Conservation (phyloP, 2,797 vertebrate species). For the Epinephelus coioides region DNA sequence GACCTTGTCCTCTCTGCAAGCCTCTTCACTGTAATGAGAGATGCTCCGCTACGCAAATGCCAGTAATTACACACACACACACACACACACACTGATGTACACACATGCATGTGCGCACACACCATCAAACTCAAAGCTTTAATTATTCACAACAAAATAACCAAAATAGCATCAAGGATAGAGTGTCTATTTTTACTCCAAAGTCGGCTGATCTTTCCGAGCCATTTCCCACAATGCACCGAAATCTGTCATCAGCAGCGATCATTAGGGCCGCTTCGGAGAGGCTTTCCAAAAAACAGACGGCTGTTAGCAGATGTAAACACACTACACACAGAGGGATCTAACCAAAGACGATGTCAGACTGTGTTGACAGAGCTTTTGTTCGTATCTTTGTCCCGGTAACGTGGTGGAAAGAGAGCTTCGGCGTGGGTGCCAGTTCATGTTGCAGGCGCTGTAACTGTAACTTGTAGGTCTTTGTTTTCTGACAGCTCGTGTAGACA, state of each 20-base stretch:
- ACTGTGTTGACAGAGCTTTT: constrained; percentile 69
- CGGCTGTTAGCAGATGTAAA: constrained; percentile 68
- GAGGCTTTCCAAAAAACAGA: constrained; percentile 30
- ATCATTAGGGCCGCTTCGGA: constrained; percentile 57
- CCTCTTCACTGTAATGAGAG: constrained; percentile 75
- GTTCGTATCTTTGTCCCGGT: constrained; percentile 56
- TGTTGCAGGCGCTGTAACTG: constrained; percentile 48
- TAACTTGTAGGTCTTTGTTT: constrained; percentile 71
- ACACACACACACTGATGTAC: constrained; percentile 3
- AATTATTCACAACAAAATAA: constrained; percentile 64
- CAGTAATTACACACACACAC: constrained; percentile 75
- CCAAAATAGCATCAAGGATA: constrained; percentile 62
- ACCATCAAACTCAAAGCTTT: constrained; percentile 44
- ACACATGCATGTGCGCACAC: not conserved
- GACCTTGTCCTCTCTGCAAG: constrained; percentile 78
- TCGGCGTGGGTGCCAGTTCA: constrained; percentile 53
- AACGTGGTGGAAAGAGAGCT: constrained; percentile 41
- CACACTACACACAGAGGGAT: constrained; percentile 55
- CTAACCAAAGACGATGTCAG: constrained; percentile 63
- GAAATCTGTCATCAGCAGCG: constrained; percentile 62
- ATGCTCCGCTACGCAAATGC: constrained; percentile 65
- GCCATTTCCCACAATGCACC: constrained; percentile 51
- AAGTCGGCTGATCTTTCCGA: constrained; percentile 60
- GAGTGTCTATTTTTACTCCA: constrained; percentile 72
- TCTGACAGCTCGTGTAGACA: constrained; percentile 68